A percentile compares a stretch with the other conserved stretches of the same genome.
Conservation (phyloP, 2,113 vertebrate genomes). For the Phylloscopus trochiloides region DNA sequence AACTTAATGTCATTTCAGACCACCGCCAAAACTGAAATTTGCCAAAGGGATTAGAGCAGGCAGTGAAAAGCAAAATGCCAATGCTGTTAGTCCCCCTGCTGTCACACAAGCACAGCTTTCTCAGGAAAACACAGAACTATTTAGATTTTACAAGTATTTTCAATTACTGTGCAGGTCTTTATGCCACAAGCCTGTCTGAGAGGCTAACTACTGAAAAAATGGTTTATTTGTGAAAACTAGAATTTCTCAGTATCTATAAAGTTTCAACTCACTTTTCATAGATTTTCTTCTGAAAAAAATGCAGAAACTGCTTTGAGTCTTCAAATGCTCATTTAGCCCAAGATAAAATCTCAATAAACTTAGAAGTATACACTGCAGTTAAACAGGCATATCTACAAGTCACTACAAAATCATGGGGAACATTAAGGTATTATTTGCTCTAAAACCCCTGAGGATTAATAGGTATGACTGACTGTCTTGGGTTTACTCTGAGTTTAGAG, state of each 20-base stretch:
- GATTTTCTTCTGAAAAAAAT: background rate
- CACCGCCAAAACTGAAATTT: background rate
- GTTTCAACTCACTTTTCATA: background rate
- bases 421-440: background rate
- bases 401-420: background rate
- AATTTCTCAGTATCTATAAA: background rate
- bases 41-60: background rate
- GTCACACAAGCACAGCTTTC: background rate
- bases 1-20: background rate
- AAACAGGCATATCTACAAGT: background rate
- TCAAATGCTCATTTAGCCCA: background rate
- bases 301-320: background rate
- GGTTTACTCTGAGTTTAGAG: background rate
- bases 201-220: background rate
- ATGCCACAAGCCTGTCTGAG: background rate
- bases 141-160: background rate
- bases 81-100: background rate
- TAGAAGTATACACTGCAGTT: background rate
- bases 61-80: background rate
- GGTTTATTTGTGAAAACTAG: background rate
- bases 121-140: background rate
- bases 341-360: background rate
- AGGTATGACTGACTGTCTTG: background rate
- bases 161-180: background rate
- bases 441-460: background rate